Percentiles rank a stretch among this genome's conserved stretches.
These are phyloP conservation scores for Cryptocephalus moraei DNA, from an alignment of 2,888 invertebrate genomes.

Conservation along the genomic window DNA sequence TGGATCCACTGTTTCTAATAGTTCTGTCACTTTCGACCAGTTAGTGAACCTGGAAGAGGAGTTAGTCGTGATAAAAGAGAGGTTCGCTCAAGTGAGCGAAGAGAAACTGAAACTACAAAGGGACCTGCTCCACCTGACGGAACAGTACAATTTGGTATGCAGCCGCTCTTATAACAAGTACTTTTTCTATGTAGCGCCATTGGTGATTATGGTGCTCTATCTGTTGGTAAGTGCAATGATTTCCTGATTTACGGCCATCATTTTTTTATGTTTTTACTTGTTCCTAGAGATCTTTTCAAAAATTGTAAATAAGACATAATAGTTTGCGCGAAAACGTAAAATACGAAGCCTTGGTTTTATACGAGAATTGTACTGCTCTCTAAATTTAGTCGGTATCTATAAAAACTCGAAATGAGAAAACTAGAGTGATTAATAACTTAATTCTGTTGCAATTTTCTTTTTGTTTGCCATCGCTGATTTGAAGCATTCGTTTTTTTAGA, in stretches of 20 bases:
- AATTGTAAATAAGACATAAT: constrained; percentile 27
- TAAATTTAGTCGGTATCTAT: background rate
- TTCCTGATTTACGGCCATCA: constrained; percentile 52
- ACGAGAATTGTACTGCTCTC: background rate
- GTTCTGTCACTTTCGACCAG: constrained; percentile 35
- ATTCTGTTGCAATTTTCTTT: too few relatives aligned
- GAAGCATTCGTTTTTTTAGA: too few relatives aligned
- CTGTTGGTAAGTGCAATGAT: constrained; percentile 48
- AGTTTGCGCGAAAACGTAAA: background rate
- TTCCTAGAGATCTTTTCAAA: constrained; percentile 34
- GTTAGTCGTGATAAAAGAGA: constrained; percentile 60
- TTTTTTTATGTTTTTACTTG: constrained; percentile 35
- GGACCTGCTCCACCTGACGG: constrained; percentile 49
- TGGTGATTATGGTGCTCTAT: constrained; percentile 49
- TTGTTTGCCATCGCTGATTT: too few relatives aligned
- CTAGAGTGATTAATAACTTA: too few relatives aligned
- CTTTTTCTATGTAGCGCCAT: constrained; percentile 48
- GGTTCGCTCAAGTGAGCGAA: constrained; percentile 54
- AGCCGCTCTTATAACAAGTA: constrained; percentile 50
- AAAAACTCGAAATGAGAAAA: background rate
- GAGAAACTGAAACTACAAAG: constrained; percentile 52
- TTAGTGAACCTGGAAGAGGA: constrained; percentile 61
- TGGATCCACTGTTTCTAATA: constrained; percentile 28
- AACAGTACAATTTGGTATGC: constrained; percentile 48
- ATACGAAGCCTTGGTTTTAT: background rate